Base-by-base conservation (phyloP, 2,113 vertebrate genomes). In the Pardalotus punctatus region DNA sequence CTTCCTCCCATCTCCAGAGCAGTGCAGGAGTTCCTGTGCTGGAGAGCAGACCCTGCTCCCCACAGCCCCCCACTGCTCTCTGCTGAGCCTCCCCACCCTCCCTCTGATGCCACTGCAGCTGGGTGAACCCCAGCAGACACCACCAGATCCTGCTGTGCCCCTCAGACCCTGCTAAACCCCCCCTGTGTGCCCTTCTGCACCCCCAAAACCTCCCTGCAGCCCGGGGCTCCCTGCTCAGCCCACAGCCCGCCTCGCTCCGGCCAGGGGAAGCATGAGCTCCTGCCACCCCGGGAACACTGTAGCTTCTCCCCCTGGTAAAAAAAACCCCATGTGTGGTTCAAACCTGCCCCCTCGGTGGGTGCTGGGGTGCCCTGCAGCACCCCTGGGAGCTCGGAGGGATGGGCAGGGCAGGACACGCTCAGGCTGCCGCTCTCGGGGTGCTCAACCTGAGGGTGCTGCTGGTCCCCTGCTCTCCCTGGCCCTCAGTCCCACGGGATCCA, bases 321-420 rank as follows among this genome's bases (percentile, higher is more conserved):
- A 25, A 45, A 4, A 0, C 0, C 43, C 51, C 18, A 33, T 0
- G 0, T 19, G 13, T 19, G 23, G 0, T 5, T 23, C 60, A 5
- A n/a, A n/a, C 8, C 74, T 11, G n/a, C 54, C 45, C 24, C 2
- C 0, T 0, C 9, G 56, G 23, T 16, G 83, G 60, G 27, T 60
- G 11, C 45, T 1, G 2, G 83, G 42, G 10, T 22, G 56, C 20
- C 56, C 76, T 43, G 45, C 61, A 43, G 87, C 80, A 8, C 65
- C 56, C 10, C 0, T 0, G 38, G 84, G 31, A 10, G n/a, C 76
- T 28, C 4, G 0, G 56, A 7, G 36, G 40, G 60, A 18, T 5
- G 15, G 28, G 31, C 38, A 45, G 33, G 5, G 13, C 0, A 4
- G 48, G 70, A 33, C 8, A 33, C 1, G 0, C 33, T 64, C 48